A percentile compares a stretch with the other conserved stretches of the same genome.
These are phyloP conservation scores for Leucoraja ocellata DNA, from an alignment of 2,797 vertebrate species.

Conservation along the genomic window DNA sequence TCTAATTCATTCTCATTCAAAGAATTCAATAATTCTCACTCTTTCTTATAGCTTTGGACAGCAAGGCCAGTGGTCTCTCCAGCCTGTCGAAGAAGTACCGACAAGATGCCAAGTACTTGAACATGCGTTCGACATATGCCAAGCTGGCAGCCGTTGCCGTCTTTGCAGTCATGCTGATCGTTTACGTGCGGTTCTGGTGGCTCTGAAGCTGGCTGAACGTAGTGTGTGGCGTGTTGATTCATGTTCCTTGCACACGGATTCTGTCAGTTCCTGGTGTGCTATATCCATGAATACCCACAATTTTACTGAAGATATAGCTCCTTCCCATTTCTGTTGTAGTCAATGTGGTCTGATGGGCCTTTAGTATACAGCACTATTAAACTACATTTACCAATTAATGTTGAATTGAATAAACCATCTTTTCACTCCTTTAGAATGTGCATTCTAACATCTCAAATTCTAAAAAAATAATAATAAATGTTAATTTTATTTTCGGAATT, in stretches of 20 bases:
- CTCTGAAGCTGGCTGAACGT: conserved; percentile 64
- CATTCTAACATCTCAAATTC: not conserved
- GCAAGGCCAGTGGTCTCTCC: conserved; percentile 93
- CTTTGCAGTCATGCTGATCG: conserved; percentile 95
- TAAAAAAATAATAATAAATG: not conserved
- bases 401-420: not conserved
- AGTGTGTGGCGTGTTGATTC: not conserved
- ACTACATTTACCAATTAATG: not conserved
- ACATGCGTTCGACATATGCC: conserved; percentile 96
- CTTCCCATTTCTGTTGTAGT: not conserved
- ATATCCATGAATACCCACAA: not conserved
- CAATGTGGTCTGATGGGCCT: not conserved
- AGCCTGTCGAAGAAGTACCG: conserved; percentile 96
- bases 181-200: conserved; percentile 98
- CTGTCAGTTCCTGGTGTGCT: not conserved
- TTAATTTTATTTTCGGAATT: not conserved
- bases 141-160: conserved; percentile 90
- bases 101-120: conserved; percentile 93
- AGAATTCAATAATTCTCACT: conserved; percentile 25
- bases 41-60: conserved; percentile 75
- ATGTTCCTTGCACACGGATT: conserved; percentile 14
- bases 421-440: not conserved
- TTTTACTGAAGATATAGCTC: too few species aligned
- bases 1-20: too few species aligned
- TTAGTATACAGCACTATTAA: not conserved